Conservation (phyloP, 2,888 invertebrate species). For the Sarcophaga subvicina region DNA sequence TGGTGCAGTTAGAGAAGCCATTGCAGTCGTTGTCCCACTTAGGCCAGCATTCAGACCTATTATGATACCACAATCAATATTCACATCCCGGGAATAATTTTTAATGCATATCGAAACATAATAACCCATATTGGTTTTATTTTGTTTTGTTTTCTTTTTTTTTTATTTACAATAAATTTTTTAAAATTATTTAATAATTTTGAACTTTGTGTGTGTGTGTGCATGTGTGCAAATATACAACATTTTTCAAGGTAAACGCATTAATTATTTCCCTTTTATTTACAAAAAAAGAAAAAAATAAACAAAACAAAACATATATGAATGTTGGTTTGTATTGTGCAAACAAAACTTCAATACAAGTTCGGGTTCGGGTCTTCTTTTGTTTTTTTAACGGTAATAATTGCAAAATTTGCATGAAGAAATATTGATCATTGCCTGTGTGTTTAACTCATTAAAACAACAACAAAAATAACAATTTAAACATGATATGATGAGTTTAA, state of each 20-base stretch:
- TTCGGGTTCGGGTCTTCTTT: slow-evolving; percentile 9
- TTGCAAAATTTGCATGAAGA: slow-evolving; percentile 57
- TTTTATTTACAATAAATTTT: too few species aligned
- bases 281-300: neutral
- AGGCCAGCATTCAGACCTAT: too few species aligned
- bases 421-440: neutral
- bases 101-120: too few species aligned
- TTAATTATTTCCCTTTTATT: neutral
- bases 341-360: neutral
- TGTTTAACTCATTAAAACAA: neutral
- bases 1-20: too few species aligned
- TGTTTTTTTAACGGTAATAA: slow-evolving; percentile 31
- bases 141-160: too few species aligned
- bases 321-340: neutral
- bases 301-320: neutral
- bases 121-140: too few species aligned
- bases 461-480: too few species aligned
- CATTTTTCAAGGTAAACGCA: neutral
- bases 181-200: neutral
- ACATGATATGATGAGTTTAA: too few species aligned
- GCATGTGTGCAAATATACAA: neutral
- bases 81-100: too few species aligned
- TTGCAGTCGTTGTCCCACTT: too few species aligned
- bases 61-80: too few species aligned
- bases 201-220: neutral